Percentiles rank a stretch among this genome's conserved stretches.
Evolutionary conservation across 23 tunicate genomes (phyloP).

Genomic region (Styela plicata): DNA sequence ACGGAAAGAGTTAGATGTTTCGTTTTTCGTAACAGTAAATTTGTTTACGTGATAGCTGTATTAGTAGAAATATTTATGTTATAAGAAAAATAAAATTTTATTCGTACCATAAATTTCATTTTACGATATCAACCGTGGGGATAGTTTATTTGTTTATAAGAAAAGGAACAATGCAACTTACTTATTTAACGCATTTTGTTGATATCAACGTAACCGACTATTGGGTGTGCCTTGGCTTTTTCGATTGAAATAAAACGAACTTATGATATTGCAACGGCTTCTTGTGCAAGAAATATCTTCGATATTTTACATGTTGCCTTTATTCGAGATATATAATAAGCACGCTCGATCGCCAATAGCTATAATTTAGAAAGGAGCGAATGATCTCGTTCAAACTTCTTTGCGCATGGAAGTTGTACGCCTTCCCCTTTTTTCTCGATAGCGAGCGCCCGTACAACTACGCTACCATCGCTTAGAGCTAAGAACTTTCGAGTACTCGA

Average conservation of each 20-base stretch:
- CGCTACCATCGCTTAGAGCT: background rate
- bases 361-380: background rate
- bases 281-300: background rate
- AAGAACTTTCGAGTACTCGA: background rate
- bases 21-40: background rate
- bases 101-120: no score
- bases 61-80: background rate
- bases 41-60: background rate
- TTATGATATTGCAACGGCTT: no score
- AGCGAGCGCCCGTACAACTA: background rate
- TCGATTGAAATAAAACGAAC: no score
- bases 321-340: background rate
- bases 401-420: background rate
- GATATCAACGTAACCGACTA: background rate
- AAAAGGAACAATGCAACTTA: background rate
- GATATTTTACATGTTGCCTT: background rate
- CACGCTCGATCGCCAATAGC: background rate
- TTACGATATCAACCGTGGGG: background rate
- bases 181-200: background rate
- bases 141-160: no score
- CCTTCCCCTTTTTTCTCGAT: background rate
- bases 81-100: no score
- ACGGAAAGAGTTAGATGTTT: no score
- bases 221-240: no score
- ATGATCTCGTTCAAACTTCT: background rate